A percentile compares a stretch with the other conserved stretches of the same genome.
Evolutionary conservation across 2,888 invertebrate genomes (phyloP).

Genomic region (Parnassius apollo): DNA sequence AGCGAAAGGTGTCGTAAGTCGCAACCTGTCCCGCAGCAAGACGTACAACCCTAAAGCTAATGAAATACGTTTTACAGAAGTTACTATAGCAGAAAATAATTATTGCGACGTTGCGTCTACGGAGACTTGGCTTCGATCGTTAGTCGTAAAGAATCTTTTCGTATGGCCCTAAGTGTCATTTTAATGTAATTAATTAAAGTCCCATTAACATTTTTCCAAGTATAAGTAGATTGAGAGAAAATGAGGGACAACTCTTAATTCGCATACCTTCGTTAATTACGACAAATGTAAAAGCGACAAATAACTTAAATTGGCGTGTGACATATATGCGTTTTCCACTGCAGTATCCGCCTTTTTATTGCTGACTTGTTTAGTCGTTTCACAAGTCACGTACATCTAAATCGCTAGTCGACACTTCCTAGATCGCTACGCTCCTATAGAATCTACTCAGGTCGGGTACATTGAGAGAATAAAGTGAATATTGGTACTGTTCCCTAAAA

Average conservation of each 20-base stretch:
- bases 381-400: constrained; percentile 36
- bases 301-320: constrained; percentile 35
- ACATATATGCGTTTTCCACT: constrained; percentile 31
- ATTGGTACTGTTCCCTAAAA: too few relatives aligned
- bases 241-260: constrained; percentile 56
- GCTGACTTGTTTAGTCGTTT: constrained; percentile 30
- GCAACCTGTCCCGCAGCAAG: constrained; percentile 40
- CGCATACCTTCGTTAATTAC: constrained; percentile 49
- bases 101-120: constrained; percentile 38
- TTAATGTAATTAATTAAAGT: constrained; percentile 63
- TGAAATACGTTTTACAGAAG: constrained; percentile 41
- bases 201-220: constrained; percentile 58
- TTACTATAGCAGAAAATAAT: constrained; percentile 46
- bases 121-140: constrained; percentile 36
- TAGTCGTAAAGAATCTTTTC: constrained; percentile 41
- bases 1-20: constrained; percentile 53
- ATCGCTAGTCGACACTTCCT: constrained; percentile 44
- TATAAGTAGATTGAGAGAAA: constrained; percentile 48
- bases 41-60: constrained; percentile 41
- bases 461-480: too few relatives aligned
- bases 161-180: constrained; percentile 34
- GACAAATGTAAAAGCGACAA: constrained; percentile 53
- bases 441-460: too few relatives aligned
- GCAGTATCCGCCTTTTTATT: constrained; percentile 31
- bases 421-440: constrained; percentile 30